phyloP scores from a whole-genome alignment of 30 jellyfish, hydroid and myxozoan species.

The Aurelia coerulea region DNA sequence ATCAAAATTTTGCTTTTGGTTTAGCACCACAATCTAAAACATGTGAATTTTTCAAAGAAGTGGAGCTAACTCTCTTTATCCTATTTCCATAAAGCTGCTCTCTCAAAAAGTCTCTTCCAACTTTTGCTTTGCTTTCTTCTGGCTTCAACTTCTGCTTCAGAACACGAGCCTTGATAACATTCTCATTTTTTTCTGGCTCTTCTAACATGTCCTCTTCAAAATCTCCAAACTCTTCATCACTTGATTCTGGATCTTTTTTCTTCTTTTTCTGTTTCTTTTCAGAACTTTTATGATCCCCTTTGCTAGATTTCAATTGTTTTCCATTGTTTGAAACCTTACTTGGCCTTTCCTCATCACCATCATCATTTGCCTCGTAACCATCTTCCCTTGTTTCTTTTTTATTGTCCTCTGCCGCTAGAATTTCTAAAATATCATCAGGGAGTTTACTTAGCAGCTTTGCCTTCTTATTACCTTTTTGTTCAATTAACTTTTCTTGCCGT shows the following conservation, averaged over 20 bases:
- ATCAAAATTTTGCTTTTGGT: slow-evolving; percentile 21
- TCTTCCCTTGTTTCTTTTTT: neutral
- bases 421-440: slow-evolving; percentile 52
- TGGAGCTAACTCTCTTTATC: slow-evolving; percentile 54
- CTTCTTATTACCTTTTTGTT: slow-evolving; percentile 35
- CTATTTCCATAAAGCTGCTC: slow-evolving; percentile 79
- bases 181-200: neutral
- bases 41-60: slow-evolving; percentile 7
- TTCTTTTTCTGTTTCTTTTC: neutral
- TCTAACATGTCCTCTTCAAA: neutral
- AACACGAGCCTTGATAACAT: slow-evolving; percentile 10
- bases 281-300: neutral
- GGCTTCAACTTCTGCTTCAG: slow-evolving; percentile 7
- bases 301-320: neutral
- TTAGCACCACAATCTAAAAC: slow-evolving; percentile 14
- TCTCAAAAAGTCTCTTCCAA: slow-evolving; percentile 58
- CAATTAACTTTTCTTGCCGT: slow-evolving; percentile 25
- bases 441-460: slow-evolving; percentile 21
- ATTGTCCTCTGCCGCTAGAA: slow-evolving; percentile 22
- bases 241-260: neutral
- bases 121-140: slow-evolving; percentile 9
- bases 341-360: neutral
- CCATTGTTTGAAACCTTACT: neutral
- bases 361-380: neutral
- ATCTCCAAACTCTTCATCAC: slow-evolving; percentile 1